A percentile compares a stretch with the other conserved stretches of the same genome.
These are phyloP conservation scores for Apogon hyalosoma DNA, from an alignment of 2,797 vertebrate species.

Conservation along the genomic window DNA sequence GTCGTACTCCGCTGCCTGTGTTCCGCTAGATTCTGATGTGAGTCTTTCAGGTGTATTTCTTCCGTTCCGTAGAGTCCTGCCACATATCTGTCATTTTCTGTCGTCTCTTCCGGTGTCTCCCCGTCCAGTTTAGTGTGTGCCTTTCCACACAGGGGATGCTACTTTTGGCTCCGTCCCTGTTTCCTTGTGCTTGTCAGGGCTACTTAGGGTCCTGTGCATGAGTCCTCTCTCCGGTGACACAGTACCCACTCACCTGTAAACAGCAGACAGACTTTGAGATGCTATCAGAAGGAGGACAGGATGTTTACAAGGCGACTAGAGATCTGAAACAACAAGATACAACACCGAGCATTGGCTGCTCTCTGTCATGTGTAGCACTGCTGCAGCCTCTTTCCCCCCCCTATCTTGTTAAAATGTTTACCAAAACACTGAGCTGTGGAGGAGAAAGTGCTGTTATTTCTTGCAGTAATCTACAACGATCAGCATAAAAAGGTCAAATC, in stretches of 20 bases:
- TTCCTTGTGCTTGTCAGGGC: slow-evolving; percentile 13
- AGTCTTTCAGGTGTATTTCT: too few species aligned
- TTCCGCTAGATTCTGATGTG: too few species aligned
- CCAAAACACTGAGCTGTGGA: neutral
- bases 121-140: too few species aligned
- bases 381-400: neutral
- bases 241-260: slow-evolving; percentile 40
- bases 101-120: neutral
- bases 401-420: neutral
- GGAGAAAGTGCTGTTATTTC: neutral
- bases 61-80: too few species aligned
- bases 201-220: slow-evolving; percentile 8
- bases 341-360: neutral
- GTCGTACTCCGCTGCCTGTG: too few species aligned
- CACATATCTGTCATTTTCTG: too few species aligned
- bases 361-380: slow-evolving; percentile 1
- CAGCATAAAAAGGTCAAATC: slow-evolving; percentile 1
- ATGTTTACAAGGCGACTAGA: slow-evolving; percentile 36
- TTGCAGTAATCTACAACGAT: neutral
- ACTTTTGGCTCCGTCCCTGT: slow-evolving; percentile 3
- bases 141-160: neutral
- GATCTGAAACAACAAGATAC: slow-evolving; percentile 22
- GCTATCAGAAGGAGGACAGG: slow-evolving; percentile 24
- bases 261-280: slow-evolving; percentile 30
- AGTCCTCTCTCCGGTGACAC: slow-evolving; percentile 1